These are phyloP conservation scores for Zosterops hypoxanthus DNA, from an alignment of 2,113 vertebrate genomes.

Conservation along the genomic window DNA sequence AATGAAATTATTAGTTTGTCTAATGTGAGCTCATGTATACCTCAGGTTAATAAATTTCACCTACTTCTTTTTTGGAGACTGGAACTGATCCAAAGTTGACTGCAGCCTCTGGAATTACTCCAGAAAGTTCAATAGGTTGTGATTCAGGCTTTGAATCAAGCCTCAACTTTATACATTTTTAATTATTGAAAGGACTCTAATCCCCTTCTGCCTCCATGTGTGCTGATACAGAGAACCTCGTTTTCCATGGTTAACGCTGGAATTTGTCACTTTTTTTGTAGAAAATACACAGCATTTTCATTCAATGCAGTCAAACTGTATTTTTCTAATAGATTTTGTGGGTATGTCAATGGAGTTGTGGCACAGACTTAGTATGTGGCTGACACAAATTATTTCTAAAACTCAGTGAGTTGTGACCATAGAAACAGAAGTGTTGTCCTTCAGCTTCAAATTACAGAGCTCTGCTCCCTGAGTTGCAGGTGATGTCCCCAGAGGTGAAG, in stretches of 20 bases:
- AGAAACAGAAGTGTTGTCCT: background rate
- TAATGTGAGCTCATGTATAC: background rate
- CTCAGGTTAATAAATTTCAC: slow-evolving; percentile 17
- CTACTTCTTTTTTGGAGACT: slow-evolving; percentile 2
- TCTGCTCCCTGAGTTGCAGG: background rate
- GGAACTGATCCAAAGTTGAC: slow-evolving; percentile 18
- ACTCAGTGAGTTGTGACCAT: background rate
- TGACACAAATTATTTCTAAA: background rate
- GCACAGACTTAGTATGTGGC: background rate
- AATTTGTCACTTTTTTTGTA: slow-evolving; percentile 9
- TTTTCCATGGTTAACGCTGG: background rate
- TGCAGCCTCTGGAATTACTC: slow-evolving; percentile 18
- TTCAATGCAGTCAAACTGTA: background rate
- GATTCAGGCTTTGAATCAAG: slow-evolving; percentile 36
- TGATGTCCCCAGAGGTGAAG: background rate
- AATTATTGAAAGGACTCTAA: slow-evolving; percentile 48
- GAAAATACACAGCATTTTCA: background rate
- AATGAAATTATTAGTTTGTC: background rate
- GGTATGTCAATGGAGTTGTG: background rate
- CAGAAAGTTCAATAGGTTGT: slow-evolving; percentile 35
- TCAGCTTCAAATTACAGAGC: background rate
- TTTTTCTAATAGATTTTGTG: background rate
- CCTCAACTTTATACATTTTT: slow-evolving; percentile 39
- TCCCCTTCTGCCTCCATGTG: slow-evolving; percentile 21
- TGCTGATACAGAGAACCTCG: slow-evolving; percentile 25